Base-by-base conservation (phyloP, 2,113 vertebrate genomes). In the Lepisosteus oculatus region DNA sequence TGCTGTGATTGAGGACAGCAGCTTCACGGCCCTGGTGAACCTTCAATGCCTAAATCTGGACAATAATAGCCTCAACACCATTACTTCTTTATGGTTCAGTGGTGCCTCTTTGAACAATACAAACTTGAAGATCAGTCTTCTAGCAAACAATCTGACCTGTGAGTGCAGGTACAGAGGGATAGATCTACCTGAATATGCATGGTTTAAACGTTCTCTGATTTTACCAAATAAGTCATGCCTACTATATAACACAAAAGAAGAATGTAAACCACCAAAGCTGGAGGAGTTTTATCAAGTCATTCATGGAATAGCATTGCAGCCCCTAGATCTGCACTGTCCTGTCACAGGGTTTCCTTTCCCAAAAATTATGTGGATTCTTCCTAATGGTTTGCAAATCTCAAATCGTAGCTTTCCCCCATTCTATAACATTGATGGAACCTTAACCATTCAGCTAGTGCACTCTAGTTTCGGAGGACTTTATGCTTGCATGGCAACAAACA, bases 1-100 rank as follows among this genome's bases (percentile, higher is more conserved):
- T 68, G 63, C 68, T 55, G 77, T 78, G 74, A 86, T 76, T 76
- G 84, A 88, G 74, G 78, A 83, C 3, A 66, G 55, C 55, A 74
- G 72, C n/a, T 79, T 80, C 57, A 57, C 61, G 68, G 75, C 72
- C 45, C 67, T 71, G 12, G 43, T 64, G 42, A 68, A 71, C 69
- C 67, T 75, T 13, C 69, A 47, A 15, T 6, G 62, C 67, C 76
- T 77, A 43, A 72, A 76, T 54, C 61, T 80, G 45, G 70, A 76
- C 55, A 59, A 61, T 67, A 78, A 76, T 43, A 54, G 61, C 7
- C 43, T 79, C 2, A 66, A 8, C 15, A 77, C 75, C 0, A 54
- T 74, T 14, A 72, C 72, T 4, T 75, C 75, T 6, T 57, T 66
- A 14, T 79, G 72, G 72, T 79, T 77, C 41, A 17, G 54, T 12